Base-by-base conservation (phyloP, 2,113 vertebrate species). In the Entomyzon cyanotis region DNA sequence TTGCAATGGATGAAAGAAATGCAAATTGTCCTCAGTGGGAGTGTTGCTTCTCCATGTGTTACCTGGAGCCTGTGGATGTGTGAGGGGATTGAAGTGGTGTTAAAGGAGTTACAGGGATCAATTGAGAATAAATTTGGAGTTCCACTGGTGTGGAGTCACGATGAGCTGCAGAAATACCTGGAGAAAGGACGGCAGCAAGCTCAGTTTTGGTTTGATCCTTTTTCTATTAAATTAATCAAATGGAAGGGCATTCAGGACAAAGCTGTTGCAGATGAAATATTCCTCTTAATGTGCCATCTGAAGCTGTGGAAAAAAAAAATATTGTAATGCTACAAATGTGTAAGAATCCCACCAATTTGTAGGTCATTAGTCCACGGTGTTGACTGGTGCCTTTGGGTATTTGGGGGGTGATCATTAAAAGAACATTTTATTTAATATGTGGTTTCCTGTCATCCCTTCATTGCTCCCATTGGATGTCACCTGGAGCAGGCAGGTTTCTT, bases 331-430 rank as follows among this genome's bases (percentile, higher is more conserved):
- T 95, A 41, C 81, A 93, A 92, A 76, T 17, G 63, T 86, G 89
- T 91, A 86, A 35, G 63, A 33, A 90, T 81, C 78, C 83, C 86
- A 69, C 64, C 30, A 10, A 62, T 83, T 50, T 95, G 96, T 87
- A 95, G 79, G 97, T 71, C 90, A 91, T 97, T 96, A 89, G 93
- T 96, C 95, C 89, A 59, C 80, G 14, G 91, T 82, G 93, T 93
- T 84, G 95, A 96, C 87, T 94, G 77, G 97, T 97, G 96, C 97
- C 97, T 97, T 97, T 80, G 96, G 94, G 87, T 95, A 80, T 93
- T n/a, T 15, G 89, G 96, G 95, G 83, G 91, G 47, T 35, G 7
- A 79, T 76, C 89, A 96, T 97, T 97, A 96, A 96, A 96, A 92
- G 5, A 63, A 86, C 56, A 55, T 93, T 93, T 96, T 91, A 76